Evolutionary conservation across 53 echinoderm and acorn worm species (phyloP).

Genomic region (Mesocentrotus franciscanus): DNA sequence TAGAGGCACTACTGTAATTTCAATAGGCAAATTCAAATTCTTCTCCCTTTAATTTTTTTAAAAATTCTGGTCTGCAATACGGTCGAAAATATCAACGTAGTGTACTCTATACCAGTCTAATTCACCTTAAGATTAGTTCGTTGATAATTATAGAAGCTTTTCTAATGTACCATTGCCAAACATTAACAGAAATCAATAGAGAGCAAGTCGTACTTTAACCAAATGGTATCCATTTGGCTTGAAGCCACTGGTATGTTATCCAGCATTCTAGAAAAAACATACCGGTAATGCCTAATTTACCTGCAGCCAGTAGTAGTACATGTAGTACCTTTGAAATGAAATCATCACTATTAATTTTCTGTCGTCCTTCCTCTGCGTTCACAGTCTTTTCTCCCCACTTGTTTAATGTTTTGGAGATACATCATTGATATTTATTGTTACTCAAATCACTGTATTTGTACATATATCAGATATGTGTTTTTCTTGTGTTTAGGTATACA

Average conservation of each 20-base stretch:
- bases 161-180: background rate
- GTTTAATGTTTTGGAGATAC: slow-evolving; percentile 10
- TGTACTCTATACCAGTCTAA: background rate
- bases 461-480: slow-evolving; percentile 49
- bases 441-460: slow-evolving; percentile 48
- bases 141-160: background rate
- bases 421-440: slow-evolving; percentile 48
- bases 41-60: no score
- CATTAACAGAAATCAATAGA: background rate
- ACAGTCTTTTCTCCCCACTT: background rate
- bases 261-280: background rate
- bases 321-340: background rate
- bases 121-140: background rate
- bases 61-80: background rate
- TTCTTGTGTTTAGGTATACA: slow-evolving; percentile 37
- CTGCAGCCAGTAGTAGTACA: background rate
- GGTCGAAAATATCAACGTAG: background rate
- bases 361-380: background rate
- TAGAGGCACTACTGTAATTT: background rate
- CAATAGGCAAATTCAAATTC: background rate
- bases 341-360: background rate
- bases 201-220: background rate
- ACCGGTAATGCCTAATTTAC: background rate
- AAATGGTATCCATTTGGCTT: background rate
- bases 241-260: background rate